A percentile compares a stretch with the other conserved stretches of the same genome.
Conservation (phyloP, 2,888 invertebrate genomes). For the Drosophila anceps region DNA sequence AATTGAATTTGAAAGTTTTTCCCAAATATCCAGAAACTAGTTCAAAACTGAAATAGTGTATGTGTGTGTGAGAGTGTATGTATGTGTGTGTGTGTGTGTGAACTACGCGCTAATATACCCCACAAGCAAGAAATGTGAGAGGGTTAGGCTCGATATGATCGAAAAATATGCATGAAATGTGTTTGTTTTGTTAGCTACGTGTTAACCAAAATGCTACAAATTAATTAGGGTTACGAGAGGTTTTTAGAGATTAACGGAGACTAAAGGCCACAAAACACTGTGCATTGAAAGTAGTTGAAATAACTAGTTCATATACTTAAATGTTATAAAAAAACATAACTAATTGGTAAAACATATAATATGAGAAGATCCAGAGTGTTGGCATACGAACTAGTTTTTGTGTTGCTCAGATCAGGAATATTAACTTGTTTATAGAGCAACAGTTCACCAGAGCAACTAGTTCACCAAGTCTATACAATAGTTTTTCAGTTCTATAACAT, state of each 20-base stretch:
- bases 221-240: background rate
- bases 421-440: background rate
- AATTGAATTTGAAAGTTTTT: background rate
- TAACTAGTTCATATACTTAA: background rate
- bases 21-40: slow-evolving; percentile 6
- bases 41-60: background rate
- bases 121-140: background rate
- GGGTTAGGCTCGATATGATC: background rate
- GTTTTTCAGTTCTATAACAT: background rate
- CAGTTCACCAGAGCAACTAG: too few species aligned
- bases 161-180: slow-evolving; percentile 32
- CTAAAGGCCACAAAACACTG: slow-evolving; percentile 13
- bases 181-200: slow-evolving; percentile 27
- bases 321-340: background rate
- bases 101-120: background rate
- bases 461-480: background rate
- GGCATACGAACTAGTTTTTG: background rate
- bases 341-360: background rate
- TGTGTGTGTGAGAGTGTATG: background rate
- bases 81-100: background rate
- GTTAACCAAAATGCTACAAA: background rate
- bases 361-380: background rate
- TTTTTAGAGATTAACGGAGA: background rate
- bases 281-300: background rate
- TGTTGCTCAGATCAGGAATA: too few species aligned